Conservation (phyloP, 2,797 vertebrate species). For the Artibeus jamaicensis region DNA sequence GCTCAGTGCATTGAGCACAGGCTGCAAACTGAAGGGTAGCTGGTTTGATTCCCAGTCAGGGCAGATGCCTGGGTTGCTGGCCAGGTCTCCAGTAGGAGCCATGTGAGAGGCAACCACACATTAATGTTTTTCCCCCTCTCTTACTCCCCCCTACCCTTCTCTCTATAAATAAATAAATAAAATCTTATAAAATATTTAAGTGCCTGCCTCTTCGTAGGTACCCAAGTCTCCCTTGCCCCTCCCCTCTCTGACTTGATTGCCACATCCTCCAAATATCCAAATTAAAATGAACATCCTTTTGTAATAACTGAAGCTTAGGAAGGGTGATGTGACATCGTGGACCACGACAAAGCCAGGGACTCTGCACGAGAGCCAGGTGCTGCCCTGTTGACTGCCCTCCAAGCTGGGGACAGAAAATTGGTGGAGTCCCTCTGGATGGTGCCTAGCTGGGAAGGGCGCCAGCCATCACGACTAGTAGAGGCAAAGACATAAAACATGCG, state of each 20-base stretch:
- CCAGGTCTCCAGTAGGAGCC: too few species aligned
- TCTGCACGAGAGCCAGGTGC: fast-evolving
- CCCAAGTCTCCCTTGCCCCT: background rate
- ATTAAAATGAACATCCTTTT: background rate
- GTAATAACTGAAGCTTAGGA: background rate
- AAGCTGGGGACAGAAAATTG: background rate
- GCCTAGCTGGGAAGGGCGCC: background rate
- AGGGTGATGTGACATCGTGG: background rate
- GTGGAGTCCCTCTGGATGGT: background rate
- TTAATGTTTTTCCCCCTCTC: too few species aligned
- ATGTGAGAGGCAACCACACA: too few species aligned
- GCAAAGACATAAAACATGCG: background rate
- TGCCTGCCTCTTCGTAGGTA: background rate
- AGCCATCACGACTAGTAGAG: background rate
- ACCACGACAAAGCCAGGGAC: background rate
- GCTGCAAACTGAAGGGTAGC: too few species aligned
- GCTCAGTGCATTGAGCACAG: too few species aligned
- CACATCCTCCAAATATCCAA: background rate
- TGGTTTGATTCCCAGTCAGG: too few species aligned
- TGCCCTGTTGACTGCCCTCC: background rate
- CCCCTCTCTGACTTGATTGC: background rate
- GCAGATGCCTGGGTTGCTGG: too few species aligned
- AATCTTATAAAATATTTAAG: background rate
- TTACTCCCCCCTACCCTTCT: too few species aligned
- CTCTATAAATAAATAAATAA: too few species aligned